Conservation (phyloP, 53 echinoderm and acorn worm genomes). For the Luidia sarsii region DNA sequence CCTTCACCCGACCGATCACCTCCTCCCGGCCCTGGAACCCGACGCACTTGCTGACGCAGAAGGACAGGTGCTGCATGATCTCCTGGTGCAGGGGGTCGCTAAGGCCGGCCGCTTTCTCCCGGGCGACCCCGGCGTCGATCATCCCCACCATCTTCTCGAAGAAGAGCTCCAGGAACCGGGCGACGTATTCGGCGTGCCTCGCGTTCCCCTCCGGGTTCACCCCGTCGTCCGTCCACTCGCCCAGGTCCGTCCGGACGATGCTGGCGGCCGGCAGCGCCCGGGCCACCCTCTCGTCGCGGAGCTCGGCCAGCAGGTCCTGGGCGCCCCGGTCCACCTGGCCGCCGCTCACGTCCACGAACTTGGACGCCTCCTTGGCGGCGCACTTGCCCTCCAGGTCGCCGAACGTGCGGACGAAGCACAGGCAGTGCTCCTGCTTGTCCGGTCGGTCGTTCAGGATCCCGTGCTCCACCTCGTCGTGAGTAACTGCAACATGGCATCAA, state of each 20-base stretch:
- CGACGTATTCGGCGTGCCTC: conserved; percentile 36
- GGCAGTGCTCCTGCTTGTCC: conserved; percentile 37
- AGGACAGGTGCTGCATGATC: conserved; percentile 56
- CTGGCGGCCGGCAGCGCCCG: conserved; percentile 13
- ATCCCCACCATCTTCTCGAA: conserved; percentile 37
- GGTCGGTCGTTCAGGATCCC: conserved; percentile 19
- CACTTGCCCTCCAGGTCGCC: conserved; percentile 20
- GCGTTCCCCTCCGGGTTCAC: conserved; percentile 10
- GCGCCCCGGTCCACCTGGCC: conserved; percentile 45
- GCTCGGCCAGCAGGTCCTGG: conserved; percentile 28
- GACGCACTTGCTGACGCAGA: conserved; percentile 52
- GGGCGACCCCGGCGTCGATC: conserved; percentile 40
- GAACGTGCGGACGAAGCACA: conserved; percentile 59
- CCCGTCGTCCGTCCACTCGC: conserved; percentile 49
- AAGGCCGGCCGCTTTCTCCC: conserved; percentile 37
- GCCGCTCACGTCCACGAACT: conserved; percentile 37
- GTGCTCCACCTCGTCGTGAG: conserved; percentile 51
- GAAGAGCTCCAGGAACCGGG: conserved; percentile 39
- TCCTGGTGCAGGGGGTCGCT: conserved; percentile 44
- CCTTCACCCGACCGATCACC: conserved; percentile 18
- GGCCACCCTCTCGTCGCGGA: conserved; percentile 32
- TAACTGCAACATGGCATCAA: too few species aligned
- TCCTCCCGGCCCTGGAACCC: conserved; percentile 59
- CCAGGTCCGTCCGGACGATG: conserved; percentile 21
- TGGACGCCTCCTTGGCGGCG: conserved; percentile 25